These are phyloP conservation scores for Streblospio benedicti DNA, from an alignment of 1,140 invertebrate species.

Conservation along the genomic window DNA sequence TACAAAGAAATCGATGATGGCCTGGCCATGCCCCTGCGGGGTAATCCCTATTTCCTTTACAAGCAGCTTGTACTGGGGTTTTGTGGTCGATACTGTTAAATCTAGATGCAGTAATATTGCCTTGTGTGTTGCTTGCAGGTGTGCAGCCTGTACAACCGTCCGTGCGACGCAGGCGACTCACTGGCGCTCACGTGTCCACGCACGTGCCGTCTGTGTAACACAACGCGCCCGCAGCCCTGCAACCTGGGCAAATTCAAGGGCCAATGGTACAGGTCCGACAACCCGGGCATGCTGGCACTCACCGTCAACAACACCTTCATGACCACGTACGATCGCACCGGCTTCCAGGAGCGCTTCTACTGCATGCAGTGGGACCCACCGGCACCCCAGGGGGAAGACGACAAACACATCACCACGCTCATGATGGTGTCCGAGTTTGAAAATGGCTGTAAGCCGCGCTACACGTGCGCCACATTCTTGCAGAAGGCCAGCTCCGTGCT, in stretches of 20 bases:
- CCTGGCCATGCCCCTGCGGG: no score
- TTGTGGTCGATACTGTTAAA: no score
- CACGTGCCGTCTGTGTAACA: conserved; percentile 15
- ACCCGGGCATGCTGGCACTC: background rate
- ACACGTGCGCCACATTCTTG: conserved; percentile 12
- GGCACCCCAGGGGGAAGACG: background rate
- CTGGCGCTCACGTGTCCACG: conserved; percentile 13
- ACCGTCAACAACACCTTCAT: background rate
- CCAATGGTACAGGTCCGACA: conserved; percentile 8
- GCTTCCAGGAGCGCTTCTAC: background rate
- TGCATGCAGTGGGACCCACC: conserved; percentile 13
- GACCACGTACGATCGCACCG: background rate
- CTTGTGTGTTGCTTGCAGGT: no score
- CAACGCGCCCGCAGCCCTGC: conserved; percentile 10
- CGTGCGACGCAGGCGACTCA: conserved; percentile 7
- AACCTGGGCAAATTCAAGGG: conserved; percentile 4
- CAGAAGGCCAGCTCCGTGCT: conserved; percentile 9
- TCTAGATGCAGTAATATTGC: no score
- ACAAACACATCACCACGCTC: conserved; percentile 1
- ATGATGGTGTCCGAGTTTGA: conserved; percentile 13
- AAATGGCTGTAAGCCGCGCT: conserved; percentile 14
- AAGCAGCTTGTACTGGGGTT: no score
- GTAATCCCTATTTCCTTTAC: no score
- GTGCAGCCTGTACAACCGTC: conserved; percentile 1
- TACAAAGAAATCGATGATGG: no score